Percentiles rank a stretch among this genome's conserved stretches.
Conservation (phyloP, 2,113 vertebrate species). For the Melanostigma gelatinosum region DNA sequence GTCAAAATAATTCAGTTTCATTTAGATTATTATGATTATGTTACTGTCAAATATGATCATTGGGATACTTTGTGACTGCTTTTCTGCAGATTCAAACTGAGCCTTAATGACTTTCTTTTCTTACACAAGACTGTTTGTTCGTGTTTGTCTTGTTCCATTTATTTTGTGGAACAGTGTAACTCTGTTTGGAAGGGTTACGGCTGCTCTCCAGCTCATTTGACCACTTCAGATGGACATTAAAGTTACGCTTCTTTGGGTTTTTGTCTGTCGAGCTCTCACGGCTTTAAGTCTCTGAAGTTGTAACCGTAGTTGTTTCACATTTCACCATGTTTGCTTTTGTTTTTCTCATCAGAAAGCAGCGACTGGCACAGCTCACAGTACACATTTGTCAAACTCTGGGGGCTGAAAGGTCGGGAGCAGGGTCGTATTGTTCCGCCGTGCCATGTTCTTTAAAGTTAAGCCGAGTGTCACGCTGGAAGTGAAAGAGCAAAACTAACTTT, state of each 20-base stretch:
- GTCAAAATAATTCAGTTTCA: slow-evolving; percentile 36
- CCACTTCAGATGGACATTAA: slow-evolving; percentile 19
- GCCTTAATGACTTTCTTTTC: slow-evolving; percentile 31
- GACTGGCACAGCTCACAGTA: slow-evolving; percentile 34
- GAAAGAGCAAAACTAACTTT: slow-evolving; percentile 34
- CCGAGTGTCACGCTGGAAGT: background rate
- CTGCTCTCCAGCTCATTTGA: slow-evolving; percentile 19
- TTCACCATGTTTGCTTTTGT: slow-evolving; percentile 32
- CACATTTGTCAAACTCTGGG: slow-evolving; percentile 13
- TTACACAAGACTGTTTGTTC: slow-evolving; percentile 30
- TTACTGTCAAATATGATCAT: slow-evolving; percentile 45
- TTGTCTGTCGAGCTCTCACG: background rate
- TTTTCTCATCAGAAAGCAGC: slow-evolving; percentile 20
- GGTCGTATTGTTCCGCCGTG: slow-evolving; percentile 45
- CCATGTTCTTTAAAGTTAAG: slow-evolving; percentile 48
- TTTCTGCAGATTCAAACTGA: slow-evolving; percentile 8
- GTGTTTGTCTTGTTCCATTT: slow-evolving; percentile 52
- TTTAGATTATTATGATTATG: slow-evolving; percentile 47
- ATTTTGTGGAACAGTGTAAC: slow-evolving; percentile 28
- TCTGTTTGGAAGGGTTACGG: slow-evolving; percentile 18
- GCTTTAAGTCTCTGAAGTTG: background rate
- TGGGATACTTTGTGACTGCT: background rate
- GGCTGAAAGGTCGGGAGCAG: slow-evolving; percentile 30
- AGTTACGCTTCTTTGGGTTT: background rate
- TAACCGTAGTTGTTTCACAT: slow-evolving; percentile 10